phyloP scores from a whole-genome alignment of 2,797 vertebrate genomes.

The Hyperoplus immaculatus region DNA sequence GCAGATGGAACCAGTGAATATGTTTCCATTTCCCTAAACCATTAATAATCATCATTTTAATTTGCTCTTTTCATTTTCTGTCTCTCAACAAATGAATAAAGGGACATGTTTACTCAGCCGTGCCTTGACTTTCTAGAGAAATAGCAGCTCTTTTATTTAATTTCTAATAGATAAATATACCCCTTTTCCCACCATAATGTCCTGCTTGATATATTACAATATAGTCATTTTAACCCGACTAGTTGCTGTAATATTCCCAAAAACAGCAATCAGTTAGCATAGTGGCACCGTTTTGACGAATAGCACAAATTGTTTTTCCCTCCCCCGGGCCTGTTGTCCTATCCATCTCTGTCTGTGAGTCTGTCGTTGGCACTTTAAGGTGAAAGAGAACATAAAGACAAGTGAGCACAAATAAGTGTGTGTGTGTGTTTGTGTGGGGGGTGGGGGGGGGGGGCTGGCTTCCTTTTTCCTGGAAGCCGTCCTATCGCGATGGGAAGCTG shows the following conservation, averaged over 20 bases:
- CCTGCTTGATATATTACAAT: conserved; percentile 31
- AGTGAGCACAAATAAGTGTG: conserved; percentile 60
- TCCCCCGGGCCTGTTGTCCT: conserved; percentile 32
- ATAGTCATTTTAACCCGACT: conserved; percentile 43
- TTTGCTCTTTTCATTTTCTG: conserved; percentile 5
- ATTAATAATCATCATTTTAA: neutral
- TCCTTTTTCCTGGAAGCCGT: conserved; percentile 77
- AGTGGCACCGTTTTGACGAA: conserved; percentile 60
- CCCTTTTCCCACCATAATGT: conserved; percentile 7
- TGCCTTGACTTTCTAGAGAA: conserved; percentile 6
- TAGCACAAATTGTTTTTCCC: conserved; percentile 8
- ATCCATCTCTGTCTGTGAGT: conserved; percentile 63
- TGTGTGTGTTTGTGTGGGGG: no score
- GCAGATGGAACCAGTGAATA: neutral
- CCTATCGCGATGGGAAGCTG: conserved; percentile 62
- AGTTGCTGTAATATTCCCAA: conserved; percentile 44
- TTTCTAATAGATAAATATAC: conserved; percentile 27
- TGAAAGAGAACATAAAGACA: conserved; percentile 81
- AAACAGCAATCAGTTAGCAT: conserved; percentile 53
- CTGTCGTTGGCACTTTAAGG: conserved; percentile 70
- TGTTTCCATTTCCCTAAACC: neutral
- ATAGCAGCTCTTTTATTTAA: conserved; percentile 27
- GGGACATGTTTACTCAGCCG: neutral
- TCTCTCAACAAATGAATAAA: conserved; percentile 1
- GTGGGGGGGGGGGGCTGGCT: conserved; percentile 3